Evolutionary conservation across 2,888 invertebrate species (phyloP), one percentile per base, ranked within the genome.

Genomic region (Morpho helenor): DNA sequence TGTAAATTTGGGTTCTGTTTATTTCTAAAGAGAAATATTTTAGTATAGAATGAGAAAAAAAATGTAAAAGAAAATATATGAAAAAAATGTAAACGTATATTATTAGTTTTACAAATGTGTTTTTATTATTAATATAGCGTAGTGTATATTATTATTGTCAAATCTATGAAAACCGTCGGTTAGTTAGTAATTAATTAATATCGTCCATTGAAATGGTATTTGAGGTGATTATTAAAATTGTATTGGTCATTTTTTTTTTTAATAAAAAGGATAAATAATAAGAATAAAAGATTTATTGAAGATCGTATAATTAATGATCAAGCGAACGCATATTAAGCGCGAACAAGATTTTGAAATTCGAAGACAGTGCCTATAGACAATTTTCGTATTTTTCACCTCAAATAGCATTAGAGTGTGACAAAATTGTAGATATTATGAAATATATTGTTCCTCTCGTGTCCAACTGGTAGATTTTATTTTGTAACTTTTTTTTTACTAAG

Each of bases 91-190:
- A 52, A 40, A 9, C 45, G 40, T 52, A 46, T n/a, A 45, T 52
- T n/a, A 45, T 52, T 52, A 46, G 52, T 52, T 52, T 40, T 45
- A 46, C 52, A 46, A 39, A 52, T 10, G 52, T 52, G 31, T 52
- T 52, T 52, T 43, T 41, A 51, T 51, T 51, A 51, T 51, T 51
- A 51, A n/a, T 7, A 49, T 49, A 55, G 50, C 41, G 40, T 66
- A 65, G 53, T 23, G 56, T 62, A 69, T 63, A 72, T 72, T 7
- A 51, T 22, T 42, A 49, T 6, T 3, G 50, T 51, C 69, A 67
- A 73, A 75, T 74, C 68, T 66, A 71, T 69, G 66, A 70, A 70
- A 74, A 72, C 76, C 77, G 69, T 75, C 68, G 66, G 60, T 57
- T 66, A 65, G 59, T 59, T 62, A 54, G 50, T 7, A 39, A 40